These are phyloP conservation scores for Rhineura floridana DNA, from an alignment of 2,113 vertebrate genomes.

Conservation along the genomic window DNA sequence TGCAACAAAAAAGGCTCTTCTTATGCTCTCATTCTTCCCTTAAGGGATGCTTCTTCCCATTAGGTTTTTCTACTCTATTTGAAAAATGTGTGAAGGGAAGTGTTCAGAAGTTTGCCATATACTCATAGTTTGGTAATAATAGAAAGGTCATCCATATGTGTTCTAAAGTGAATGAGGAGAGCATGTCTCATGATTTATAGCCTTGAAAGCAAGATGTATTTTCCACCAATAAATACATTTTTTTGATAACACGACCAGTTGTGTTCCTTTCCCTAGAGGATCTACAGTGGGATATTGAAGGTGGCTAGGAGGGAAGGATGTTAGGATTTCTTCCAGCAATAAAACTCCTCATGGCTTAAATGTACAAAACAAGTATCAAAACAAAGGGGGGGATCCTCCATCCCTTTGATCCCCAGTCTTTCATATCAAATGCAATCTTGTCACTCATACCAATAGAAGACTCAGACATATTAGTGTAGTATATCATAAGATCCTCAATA, in stretches of 20 bases:
- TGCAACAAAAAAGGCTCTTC: not conserved
- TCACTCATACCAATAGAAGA: conserved; percentile 1
- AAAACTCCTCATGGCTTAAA: conserved; percentile 16
- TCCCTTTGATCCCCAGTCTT: conserved; percentile 32
- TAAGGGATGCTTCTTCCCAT: not conserved
- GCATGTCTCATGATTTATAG: not conserved
- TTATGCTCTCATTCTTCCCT: not conserved
- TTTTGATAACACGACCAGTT: not conserved
- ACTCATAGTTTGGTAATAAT: not conserved
- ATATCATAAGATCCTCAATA: conserved; percentile 42
- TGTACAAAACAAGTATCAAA: conserved; percentile 3
- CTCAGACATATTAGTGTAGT: conserved; percentile 27
- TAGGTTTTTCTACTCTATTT: not conserved
- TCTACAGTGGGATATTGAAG: not conserved
- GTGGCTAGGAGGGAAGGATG: not conserved
- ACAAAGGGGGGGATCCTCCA: conserved; percentile 23
- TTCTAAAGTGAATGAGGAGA: not conserved
- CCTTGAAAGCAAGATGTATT: not conserved
- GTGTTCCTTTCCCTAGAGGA: not conserved
- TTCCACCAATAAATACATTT: not conserved
- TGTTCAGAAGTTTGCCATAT: not conserved
- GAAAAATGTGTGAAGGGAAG: not conserved
- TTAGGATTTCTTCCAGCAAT: not conserved
- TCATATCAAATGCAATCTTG: conserved; percentile 30
- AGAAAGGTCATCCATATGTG: not conserved